Evolutionary conservation across 2,113 vertebrate species (phyloP), one percentile per base, ranked within the genome.

Genomic region (Rana temporaria): DNA sequence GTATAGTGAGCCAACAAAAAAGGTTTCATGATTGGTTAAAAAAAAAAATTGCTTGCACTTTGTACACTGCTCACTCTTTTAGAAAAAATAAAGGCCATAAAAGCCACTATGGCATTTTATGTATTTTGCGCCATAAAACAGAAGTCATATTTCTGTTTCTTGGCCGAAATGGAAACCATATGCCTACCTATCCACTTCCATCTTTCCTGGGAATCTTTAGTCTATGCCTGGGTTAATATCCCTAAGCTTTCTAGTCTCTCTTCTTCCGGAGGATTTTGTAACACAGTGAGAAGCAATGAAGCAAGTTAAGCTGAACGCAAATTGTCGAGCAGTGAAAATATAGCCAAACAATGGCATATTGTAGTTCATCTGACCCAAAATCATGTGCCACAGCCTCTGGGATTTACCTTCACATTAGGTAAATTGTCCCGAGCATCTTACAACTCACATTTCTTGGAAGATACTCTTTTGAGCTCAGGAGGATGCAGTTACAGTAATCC

Each of bases 401-500:
- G 80, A 82, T 66, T 82, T 74, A 82, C 26, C 62, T 82, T 66
- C 80, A 82, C 70, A 82, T 82, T 82, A 75, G 71, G 70, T 67
- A 82, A 82, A 82, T 82, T 82, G 80, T 82, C 71, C 70, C 59
- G 62, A 65, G 57, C 62, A 66, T 74, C 80, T 66, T 82, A 82
- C 80, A 82, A 82, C 80, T 82, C 80, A 82, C 80, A 82, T 82
- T 82, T 82, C 80, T 82, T 75, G 16, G 30, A 67, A 82, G 80
- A 82, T 82, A 67, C 52, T 53, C 67, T 75, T 62, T 81, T 65
- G 70, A 73, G 52, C 80, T 82, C 62, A 73, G 80, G 70, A 75
- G 80, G 80, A 82, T 82, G 80, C 71, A 67, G 80, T 82, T 82
- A 82, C 80, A 82, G 60, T 66, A 53, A 74, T 82, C 80, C 63